A percentile compares a stretch with the other conserved stretches of the same genome.
Evolutionary conservation across 2,888 invertebrate genomes (phyloP).

Genomic region (Phaonia tiefii): DNA sequence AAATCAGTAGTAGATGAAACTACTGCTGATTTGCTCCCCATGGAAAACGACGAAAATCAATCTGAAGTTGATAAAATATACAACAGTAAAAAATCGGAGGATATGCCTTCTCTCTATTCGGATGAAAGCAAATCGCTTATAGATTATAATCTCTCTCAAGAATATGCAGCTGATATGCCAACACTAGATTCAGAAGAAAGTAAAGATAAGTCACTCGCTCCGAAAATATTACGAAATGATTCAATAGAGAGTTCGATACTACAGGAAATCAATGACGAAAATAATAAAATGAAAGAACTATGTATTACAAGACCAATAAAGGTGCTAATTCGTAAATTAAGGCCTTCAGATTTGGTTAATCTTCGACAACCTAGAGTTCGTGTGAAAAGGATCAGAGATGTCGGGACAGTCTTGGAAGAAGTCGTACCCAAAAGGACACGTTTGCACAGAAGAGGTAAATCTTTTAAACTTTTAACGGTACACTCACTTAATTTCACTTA

Average conservation of each 20-base stretch:
- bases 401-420: conserved; percentile 28
- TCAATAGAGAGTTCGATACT: conserved; percentile 23
- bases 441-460: conserved; percentile 47
- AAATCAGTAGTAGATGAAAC: too few relatives aligned
- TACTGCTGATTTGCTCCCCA: too few relatives aligned
- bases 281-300: conserved; percentile 34
- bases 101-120: neutral
- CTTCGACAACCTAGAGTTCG: conserved; percentile 68
- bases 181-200: neutral
- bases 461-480: neutral
- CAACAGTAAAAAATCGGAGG: neutral
- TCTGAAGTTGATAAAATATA: too few relatives aligned
- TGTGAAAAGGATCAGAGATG: conserved; percentile 55
- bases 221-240: too few relatives aligned
- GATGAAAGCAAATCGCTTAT: neutral
- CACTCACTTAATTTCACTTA: neutral
- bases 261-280: too few relatives aligned
- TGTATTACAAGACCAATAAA: conserved; percentile 42
- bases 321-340: conserved; percentile 43
- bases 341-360: conserved; percentile 50
- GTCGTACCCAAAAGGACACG: conserved; percentile 49
- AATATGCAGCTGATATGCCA: neutral
- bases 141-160: neutral
- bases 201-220: too few relatives aligned
- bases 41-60: too few relatives aligned